Conservation (phyloP, 2,113 vertebrate species). For the Mormyrus iriodes region DNA sequence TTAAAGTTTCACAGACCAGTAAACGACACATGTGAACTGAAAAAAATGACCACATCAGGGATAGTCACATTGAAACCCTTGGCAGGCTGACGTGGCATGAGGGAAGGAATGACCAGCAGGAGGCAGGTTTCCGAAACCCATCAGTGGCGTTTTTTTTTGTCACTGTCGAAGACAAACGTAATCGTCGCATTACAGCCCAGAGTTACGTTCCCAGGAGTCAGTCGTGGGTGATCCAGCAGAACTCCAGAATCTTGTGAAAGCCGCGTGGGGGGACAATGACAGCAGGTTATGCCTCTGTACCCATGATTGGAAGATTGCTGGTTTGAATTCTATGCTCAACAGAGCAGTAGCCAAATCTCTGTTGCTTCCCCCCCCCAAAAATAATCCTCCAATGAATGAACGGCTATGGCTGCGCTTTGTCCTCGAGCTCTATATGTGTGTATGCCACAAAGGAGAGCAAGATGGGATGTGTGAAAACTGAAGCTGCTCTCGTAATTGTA, state of each 20-base stretch:
- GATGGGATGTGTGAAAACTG: neutral
- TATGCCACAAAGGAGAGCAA: neutral
- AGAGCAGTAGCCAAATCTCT: neutral
- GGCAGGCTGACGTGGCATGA: neutral
- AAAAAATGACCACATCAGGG: neutral
- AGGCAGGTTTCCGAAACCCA: neutral
- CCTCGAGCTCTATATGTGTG: neutral
- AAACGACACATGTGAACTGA: neutral
- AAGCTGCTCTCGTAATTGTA: neutral
- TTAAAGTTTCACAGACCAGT: conserved; percentile 32
- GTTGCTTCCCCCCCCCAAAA: neutral
- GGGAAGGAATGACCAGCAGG: neutral
- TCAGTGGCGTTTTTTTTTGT: neutral
- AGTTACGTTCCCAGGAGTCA: neutral
- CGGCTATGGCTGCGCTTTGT: neutral
- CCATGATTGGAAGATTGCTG: neutral
- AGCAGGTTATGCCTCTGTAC: neutral
- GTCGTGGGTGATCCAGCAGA: neutral
- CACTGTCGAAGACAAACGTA: neutral
- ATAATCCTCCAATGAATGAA: neutral
- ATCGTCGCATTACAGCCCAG: neutral
- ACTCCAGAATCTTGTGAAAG: neutral
- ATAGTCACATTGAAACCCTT: neutral
- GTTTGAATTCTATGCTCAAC: neutral
- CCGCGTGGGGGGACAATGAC: neutral